These are phyloP conservation scores for Drosophila mojavensis DNA, from an alignment of 1,140 invertebrate species.

Conservation along the genomic window DNA sequence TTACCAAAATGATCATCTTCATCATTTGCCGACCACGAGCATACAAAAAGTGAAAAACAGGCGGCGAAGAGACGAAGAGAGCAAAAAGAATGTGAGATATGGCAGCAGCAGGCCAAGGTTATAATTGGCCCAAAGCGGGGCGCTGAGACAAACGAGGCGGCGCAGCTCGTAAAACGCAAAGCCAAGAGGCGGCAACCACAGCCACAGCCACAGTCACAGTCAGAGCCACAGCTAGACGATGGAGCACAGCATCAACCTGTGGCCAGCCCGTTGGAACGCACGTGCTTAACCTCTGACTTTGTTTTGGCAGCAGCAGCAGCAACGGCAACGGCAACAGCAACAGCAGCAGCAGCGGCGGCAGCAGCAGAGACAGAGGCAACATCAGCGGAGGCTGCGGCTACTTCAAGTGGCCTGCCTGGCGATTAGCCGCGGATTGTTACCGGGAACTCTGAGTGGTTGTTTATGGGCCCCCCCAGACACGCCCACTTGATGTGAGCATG, in stretches of 20 bases:
- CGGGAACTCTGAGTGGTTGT: conserved; percentile 73
- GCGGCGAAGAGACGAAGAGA: neutral
- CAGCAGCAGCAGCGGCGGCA: conserved; percentile 25
- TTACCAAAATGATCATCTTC: conserved; percentile 75
- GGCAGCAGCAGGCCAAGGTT: conserved; percentile 81
- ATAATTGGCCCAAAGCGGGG: conserved; percentile 79
- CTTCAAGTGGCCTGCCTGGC: conserved; percentile 65
- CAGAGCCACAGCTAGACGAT: conserved; percentile 35
- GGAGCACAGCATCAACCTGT: conserved; percentile 47
- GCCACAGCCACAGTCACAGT: conserved; percentile 9
- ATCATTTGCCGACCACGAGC: conserved; percentile 69
- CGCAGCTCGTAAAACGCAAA: conserved; percentile 71
- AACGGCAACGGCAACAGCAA: conserved; percentile 18
- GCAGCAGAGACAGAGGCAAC: conserved; percentile 6
- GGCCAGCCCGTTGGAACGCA: conserved; percentile 61
- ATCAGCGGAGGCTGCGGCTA: conserved; percentile 32
- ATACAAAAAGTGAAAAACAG: conserved; percentile 46
- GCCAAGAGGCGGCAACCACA: conserved; percentile 48
- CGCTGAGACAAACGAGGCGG: conserved; percentile 71
- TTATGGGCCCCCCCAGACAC: conserved; percentile 69
- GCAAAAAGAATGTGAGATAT: conserved; percentile 71
- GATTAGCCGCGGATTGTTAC: conserved; percentile 76
- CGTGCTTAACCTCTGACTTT: conserved; percentile 82
- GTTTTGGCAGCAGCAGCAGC: conserved; percentile 56
- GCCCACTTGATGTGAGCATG: conserved; percentile 60